Percentiles rank a stretch among this genome's conserved stretches.
These are phyloP conservation scores for Coryphaenoides rupestris DNA, from an alignment of 2,113 vertebrate genomes.

Conservation along the genomic window DNA sequence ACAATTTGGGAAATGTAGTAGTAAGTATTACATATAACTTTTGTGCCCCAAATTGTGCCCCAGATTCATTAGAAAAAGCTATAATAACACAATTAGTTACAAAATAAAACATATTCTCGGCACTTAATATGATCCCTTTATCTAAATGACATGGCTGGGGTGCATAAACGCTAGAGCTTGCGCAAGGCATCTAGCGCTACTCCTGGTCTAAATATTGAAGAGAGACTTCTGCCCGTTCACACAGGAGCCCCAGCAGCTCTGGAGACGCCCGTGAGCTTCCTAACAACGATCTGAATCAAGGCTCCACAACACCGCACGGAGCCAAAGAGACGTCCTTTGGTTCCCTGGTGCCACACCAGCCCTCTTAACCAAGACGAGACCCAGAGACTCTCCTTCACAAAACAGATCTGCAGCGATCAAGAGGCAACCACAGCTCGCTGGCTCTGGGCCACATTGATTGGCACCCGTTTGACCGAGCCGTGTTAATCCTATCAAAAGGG, in stretches of 20 bases:
- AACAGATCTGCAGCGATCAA: no score
- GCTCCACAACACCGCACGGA: conserved; percentile 14
- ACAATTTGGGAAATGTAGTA: no score
- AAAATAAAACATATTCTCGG: no score
- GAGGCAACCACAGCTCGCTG: neutral
- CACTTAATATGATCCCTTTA: no score
- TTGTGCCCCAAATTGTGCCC: no score
- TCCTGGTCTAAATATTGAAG: no score
- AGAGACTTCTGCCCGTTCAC: conserved; percentile 23
- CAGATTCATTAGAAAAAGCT: no score
- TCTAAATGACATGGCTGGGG: no score
- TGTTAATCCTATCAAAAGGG: conserved; percentile 52
- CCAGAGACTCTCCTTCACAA: conserved; percentile 13
- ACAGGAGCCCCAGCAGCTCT: conserved; percentile 28
- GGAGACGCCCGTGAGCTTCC: conserved; percentile 26
- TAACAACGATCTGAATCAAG: conserved; percentile 35
- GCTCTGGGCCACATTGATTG: conserved; percentile 31
- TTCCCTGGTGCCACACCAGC: neutral
- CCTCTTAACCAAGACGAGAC: neutral
- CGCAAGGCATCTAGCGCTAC: no score
- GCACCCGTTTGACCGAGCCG: conserved; percentile 48
- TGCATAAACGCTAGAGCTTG: no score
- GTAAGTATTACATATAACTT: no score
- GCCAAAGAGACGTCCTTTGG: neutral
- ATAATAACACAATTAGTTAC: no score